Evolutionary conservation across 2,888 invertebrate genomes (phyloP).

Genomic region (Drosophila niveifrons): DNA sequence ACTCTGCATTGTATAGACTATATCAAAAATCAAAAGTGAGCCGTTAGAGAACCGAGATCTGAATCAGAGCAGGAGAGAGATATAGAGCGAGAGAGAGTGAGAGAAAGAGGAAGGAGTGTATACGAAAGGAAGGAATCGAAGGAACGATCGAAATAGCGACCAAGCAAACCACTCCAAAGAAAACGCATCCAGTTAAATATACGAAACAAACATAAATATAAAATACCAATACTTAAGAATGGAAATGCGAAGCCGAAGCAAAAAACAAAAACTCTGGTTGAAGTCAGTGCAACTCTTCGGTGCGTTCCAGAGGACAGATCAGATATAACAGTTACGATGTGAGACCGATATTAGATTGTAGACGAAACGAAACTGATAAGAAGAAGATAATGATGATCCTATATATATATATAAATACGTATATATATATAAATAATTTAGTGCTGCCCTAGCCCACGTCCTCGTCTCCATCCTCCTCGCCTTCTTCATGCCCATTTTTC

Average conservation of each 20-base stretch:
- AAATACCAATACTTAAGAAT: slow-evolving; percentile 15
- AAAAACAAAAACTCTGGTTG: slow-evolving; percentile 25
- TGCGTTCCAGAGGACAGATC: slow-evolving; percentile 1
- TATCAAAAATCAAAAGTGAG: slow-evolving; percentile 61
- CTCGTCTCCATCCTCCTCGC: background rate
- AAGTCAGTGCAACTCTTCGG: slow-evolving; percentile 32
- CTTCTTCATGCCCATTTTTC: slow-evolving; percentile 4
- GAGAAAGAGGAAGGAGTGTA: background rate
- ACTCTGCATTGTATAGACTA: background rate
- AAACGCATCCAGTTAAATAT: slow-evolving; percentile 73
- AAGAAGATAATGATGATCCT: slow-evolving; percentile 32
- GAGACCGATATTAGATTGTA: slow-evolving; percentile 45
- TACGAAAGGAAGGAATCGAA: background rate
- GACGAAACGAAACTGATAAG: slow-evolving; percentile 19
- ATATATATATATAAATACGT: slow-evolving; percentile 22
- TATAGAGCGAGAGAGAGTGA: background rate
- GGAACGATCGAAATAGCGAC: slow-evolving; percentile 12
- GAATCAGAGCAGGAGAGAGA: slow-evolving; percentile 2
- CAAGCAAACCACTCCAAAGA: slow-evolving; percentile 72
- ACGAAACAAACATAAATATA: slow-evolving; percentile 43
- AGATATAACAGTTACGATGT: background rate
- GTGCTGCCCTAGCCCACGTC: slow-evolving; percentile 4
- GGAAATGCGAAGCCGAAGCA: background rate
- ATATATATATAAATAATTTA: slow-evolving; percentile 19
- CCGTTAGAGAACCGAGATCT: slow-evolving; percentile 23